phyloP scores from a whole-genome alignment of 2,113 vertebrate species.

The Charadrius vociferus region DNA sequence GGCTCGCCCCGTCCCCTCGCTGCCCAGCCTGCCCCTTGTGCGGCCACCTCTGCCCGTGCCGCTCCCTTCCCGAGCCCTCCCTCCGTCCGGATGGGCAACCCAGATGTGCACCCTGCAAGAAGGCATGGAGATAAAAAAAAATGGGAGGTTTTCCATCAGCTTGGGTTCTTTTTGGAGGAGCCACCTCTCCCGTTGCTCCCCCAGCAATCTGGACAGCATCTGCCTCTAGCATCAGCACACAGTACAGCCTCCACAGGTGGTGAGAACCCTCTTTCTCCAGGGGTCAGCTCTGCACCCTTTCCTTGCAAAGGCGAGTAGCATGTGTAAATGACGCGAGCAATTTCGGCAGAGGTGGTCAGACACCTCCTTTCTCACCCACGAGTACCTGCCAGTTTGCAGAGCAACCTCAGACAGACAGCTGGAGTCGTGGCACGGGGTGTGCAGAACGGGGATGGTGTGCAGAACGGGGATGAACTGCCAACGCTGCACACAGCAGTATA shows the following conservation, averaged over 20 bases:
- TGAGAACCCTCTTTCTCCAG: not conserved
- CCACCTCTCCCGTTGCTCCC: not conserved
- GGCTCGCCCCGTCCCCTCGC: not conserved
- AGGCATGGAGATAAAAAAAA: not conserved
- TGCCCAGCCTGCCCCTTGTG: not conserved
- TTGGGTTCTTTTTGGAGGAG: not conserved
- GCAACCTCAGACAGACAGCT: not conserved
- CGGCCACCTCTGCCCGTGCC: rapidly evolving
- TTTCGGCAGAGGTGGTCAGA: not conserved
- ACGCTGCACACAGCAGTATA: rapidly evolving
- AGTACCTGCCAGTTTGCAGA: not conserved
- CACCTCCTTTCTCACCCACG: not conserved
- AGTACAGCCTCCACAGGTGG: not conserved
- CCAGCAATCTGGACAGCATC: not conserved
- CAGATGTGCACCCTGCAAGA: not conserved
- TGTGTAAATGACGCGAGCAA: rapidly evolving
- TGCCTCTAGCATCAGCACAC: not conserved
- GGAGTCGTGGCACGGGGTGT: not conserved
- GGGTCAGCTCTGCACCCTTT: not conserved
- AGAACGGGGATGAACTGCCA: not conserved
- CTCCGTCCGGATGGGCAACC: rapidly evolving
- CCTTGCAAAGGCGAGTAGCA: rapidly evolving
- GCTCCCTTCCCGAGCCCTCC: not conserved
- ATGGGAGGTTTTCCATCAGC: not conserved
- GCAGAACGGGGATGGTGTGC: rapidly evolving